Percentiles rank a stretch among this genome's conserved stretches.
Conservation (phyloP, 1,140 invertebrate species). For the Nautilus pompilius region DNA sequence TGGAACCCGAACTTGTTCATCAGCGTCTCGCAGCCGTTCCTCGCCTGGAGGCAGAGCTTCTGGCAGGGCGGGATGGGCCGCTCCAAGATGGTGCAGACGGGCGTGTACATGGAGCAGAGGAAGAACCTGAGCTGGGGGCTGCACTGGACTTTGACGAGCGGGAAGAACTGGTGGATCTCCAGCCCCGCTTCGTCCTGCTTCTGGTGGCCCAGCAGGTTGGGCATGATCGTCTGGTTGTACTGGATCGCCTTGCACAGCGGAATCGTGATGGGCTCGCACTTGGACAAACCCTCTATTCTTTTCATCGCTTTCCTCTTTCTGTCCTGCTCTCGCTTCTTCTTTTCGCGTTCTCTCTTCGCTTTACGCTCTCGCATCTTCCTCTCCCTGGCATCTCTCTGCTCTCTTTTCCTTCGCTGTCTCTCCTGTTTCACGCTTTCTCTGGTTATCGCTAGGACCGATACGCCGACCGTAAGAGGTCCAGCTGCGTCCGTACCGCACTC, state of each 20-base stretch:
- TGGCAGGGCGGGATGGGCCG: constrained; percentile 87
- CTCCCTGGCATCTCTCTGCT: too few relatives aligned
- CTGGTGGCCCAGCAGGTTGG: constrained; percentile 87
- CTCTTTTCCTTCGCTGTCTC: too few relatives aligned
- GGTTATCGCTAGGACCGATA: too few relatives aligned
- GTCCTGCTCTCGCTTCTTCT: too few relatives aligned
- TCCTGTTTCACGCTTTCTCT: too few relatives aligned
- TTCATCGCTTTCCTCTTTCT: too few relatives aligned
- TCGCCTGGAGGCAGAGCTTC: constrained; percentile 57
- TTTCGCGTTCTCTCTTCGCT: too few relatives aligned
- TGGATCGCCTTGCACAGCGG: constrained; percentile 86
- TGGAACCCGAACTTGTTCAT: constrained; percentile 91
- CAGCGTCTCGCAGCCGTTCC: constrained; percentile 75
- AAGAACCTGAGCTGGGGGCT: constrained; percentile 93
- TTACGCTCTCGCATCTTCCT: too few relatives aligned
- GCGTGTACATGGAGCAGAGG: constrained; percentile 92
- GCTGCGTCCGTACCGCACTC: too few relatives aligned
- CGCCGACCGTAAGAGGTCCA: too few relatives aligned
- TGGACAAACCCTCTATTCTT: too few relatives aligned
- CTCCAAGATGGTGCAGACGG: constrained; percentile 83
- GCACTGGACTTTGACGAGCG: constrained; percentile 94
- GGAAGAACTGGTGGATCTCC: constrained; percentile 90
- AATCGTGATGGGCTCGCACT: constrained; percentile 90
- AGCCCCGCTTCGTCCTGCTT: constrained; percentile 93
- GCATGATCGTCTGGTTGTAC: constrained; percentile 96